Percentiles rank a stretch among this genome's conserved stretches.
These are phyloP conservation scores for Hippoglossus hippoglossus DNA, from an alignment of 2,797 vertebrate species.

Conservation along the genomic window DNA sequence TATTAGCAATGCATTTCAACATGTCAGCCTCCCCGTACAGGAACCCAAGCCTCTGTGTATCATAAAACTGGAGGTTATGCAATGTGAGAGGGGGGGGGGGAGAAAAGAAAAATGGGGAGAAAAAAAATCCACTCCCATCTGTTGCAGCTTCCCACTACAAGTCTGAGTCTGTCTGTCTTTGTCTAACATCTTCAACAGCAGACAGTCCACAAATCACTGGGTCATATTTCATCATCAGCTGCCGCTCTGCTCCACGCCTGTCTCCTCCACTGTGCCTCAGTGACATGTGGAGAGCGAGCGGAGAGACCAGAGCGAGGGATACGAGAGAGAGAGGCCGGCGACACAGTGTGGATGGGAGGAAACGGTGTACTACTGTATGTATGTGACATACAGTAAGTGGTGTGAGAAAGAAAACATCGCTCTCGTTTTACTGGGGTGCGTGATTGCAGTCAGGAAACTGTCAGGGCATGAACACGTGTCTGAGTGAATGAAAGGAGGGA, in stretches of 20 bases:
- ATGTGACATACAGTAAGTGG: constrained; percentile 28
- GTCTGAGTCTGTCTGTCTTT: constrained; percentile 41
- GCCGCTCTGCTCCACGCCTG: constrained; percentile 60
- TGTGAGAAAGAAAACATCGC: constrained; percentile 45
- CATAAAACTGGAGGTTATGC: constrained; percentile 64
- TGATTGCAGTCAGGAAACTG: constrained; percentile 53
- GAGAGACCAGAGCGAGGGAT: constrained; percentile 40
- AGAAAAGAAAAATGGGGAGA: constrained; percentile 3
- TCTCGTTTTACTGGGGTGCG: constrained; percentile 36
- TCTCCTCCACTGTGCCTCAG: constrained; percentile 33
- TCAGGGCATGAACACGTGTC: constrained; percentile 50
- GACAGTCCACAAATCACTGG: constrained; percentile 72
- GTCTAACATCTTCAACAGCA: constrained; percentile 60
- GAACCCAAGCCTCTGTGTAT: constrained; percentile 34
- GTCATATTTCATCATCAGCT: constrained; percentile 79
- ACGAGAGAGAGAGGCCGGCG: constrained; percentile 42
- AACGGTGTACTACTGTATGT: constrained; percentile 7
- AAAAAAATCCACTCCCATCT: constrained; percentile 61
- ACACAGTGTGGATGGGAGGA: constrained; percentile 15
- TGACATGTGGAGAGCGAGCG: constrained; percentile 36
- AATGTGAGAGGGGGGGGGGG: constrained; percentile 25
- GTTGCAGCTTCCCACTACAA: constrained; percentile 64
- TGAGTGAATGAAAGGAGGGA: neutral
- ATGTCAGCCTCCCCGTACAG: constrained; percentile 10
- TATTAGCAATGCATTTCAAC: neutral